Evolutionary conservation across 1,140 invertebrate species (phyloP).

Genomic region (Drosophila pandora): DNA sequence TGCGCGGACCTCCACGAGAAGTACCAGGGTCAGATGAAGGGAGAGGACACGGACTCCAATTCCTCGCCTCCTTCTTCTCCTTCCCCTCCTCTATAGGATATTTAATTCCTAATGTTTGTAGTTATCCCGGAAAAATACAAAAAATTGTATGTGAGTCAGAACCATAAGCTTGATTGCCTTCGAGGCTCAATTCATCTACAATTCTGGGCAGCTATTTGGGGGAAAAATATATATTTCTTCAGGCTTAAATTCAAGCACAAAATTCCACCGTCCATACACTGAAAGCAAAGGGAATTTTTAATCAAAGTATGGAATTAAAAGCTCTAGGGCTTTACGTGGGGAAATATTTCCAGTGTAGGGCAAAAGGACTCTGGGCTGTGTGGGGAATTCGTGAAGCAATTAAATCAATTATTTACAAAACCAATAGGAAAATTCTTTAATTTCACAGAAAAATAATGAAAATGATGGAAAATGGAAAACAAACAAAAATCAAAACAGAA

Average conservation of each 20-base stretch:
- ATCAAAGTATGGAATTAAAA: background rate
- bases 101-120: no score
- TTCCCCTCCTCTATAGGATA: no score
- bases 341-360: slow-evolving; percentile 7
- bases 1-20: no score
- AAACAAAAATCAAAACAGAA: background rate
- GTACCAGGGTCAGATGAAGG: no score
- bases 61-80: background rate
- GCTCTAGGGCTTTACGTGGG: background rate
- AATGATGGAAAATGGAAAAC: background rate
- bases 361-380: no score
- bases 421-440: slow-evolving; percentile 3
- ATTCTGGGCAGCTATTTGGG: slow-evolving; percentile 18
- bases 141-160: no score
- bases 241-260: slow-evolving; percentile 1
- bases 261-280: background rate
- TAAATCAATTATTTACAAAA: slow-evolving; percentile 39
- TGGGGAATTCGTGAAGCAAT: slow-evolving; percentile 6
- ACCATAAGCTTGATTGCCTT: slow-evolving; percentile 49
- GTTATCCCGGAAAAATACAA: no score
- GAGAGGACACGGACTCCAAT: no score
- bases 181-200: slow-evolving; percentile 16
- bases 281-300: background rate
- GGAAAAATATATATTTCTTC: background rate
- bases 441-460: background rate